Base-by-base conservation (phyloP, 2,797 vertebrate genomes). In the Eulemur rubriventer region DNA sequence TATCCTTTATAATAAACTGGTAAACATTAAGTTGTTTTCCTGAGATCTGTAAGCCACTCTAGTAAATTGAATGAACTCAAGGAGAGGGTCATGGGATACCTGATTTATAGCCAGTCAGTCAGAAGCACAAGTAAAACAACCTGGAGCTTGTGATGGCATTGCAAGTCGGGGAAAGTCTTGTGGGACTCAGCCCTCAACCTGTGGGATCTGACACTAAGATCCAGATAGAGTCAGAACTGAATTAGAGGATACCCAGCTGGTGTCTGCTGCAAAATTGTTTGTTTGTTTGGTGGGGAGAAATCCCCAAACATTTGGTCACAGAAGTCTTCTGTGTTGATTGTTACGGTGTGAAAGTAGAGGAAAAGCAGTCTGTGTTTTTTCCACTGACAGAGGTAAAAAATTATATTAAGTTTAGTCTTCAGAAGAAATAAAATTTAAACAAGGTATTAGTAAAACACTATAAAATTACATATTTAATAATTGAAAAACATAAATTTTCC, bases 301-400 rank as follows among this genome's bases (percentile, higher is more conserved):
- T 79, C 50, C n/a, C 50, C 33, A 78, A 7, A 78, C 12, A 16
- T 24, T 35, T 78, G 33, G 22, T 78, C 75, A 55, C 75, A 55
- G n/a, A 55, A 55, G 22, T 55, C 50, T 78, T 78, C 75, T 35
- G 17, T 38, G 75, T 55, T 55, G 72, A 78, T 78, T 78, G 50
- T 14, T 78, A 26, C 35, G 13, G 22, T 78, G n/a, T 35, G 12
- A 78, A 7, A 35, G n/a, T 26, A 78, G 12, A 78, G 20, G 22
- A 55, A 78, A 78, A 38, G 35, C 48, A 69, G 65, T 69, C 35
- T 69, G 65, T 75, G 28, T 52, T 78, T 52, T 52, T 55, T 52
- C 33, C 33, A 35, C n/a, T 55, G 33, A 78, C n/a, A 26, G 22
- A 78, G 90, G 88, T 6, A 97, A 94, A 94, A 83, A 96, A 94